phyloP scores from a whole-genome alignment of 2,888 invertebrate genomes.

The Andrena flavipes region DNA sequence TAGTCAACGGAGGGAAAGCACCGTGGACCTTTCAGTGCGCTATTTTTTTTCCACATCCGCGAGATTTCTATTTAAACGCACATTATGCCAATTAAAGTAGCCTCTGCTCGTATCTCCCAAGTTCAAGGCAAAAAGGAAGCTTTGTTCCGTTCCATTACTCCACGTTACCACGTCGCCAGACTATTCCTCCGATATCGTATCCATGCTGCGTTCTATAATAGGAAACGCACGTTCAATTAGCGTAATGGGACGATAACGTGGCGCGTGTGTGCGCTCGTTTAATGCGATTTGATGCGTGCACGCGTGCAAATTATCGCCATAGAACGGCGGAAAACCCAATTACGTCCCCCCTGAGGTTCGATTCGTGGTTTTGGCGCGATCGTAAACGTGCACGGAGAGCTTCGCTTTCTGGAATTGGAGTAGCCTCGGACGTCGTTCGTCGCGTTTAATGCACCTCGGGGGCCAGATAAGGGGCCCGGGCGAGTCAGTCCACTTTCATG shows the following conservation, averaged over 20 bases:
- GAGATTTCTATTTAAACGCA: conserved; percentile 59
- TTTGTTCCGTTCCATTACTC: background rate
- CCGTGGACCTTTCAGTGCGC: conserved; percentile 59
- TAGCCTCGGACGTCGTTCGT: no score
- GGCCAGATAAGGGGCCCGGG: no score
- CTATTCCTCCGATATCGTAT: background rate
- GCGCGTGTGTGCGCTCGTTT: conserved; percentile 5
- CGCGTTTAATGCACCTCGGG: no score
- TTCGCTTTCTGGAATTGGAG: no score
- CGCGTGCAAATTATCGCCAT: conserved; percentile 32
- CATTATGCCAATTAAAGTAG: conserved; percentile 69
- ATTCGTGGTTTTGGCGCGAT: conserved; percentile 18
- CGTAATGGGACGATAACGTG: conserved; percentile 29
- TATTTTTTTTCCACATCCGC: conserved; percentile 40
- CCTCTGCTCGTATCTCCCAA: conserved; percentile 38
- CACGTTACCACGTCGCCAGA: background rate
- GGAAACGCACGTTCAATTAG: conserved; percentile 35
- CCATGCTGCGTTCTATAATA: conserved; percentile 24
- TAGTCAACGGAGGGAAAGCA: conserved; percentile 21
- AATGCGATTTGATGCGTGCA: background rate
- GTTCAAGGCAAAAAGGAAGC: background rate
- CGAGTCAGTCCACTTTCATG: no score
- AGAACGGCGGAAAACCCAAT: conserved; percentile 11
- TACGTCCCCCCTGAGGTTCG: background rate
- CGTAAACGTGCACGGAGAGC: background rate